phyloP scores from a whole-genome alignment of 2,888 invertebrate genomes.

The Ormyrus thymus region DNA sequence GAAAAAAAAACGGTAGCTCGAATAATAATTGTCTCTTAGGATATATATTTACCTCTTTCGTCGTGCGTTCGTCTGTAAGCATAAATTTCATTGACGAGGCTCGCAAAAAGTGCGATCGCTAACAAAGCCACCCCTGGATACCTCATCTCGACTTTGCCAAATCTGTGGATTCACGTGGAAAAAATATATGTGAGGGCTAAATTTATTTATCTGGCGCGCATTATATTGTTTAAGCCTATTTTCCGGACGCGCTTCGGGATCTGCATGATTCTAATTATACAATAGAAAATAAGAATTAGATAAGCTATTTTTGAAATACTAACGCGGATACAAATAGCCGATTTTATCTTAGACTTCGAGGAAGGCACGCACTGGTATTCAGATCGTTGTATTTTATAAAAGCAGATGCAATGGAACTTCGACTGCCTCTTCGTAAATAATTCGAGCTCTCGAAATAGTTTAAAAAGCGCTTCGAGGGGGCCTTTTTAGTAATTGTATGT shows the following conservation, averaged over 20 bases:
- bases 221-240: background rate
- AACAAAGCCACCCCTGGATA: conserved; percentile 13
- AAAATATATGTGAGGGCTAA: background rate
- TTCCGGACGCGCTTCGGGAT: background rate
- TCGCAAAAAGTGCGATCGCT: conserved; percentile 6
- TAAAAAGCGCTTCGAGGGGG: too few species aligned
- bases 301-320: conserved; percentile 44
- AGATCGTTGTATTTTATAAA: conserved; percentile 28
- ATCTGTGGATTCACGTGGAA: conserved; percentile 33
- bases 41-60: conserved; percentile 29
- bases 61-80: conserved; percentile 15
- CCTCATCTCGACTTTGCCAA: conserved; percentile 32
- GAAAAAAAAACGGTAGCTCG: too few species aligned
- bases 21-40: too few species aligned
- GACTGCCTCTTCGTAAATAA: too few species aligned
- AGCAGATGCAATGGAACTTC: background rate
- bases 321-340: conserved; percentile 23
- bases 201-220: background rate
- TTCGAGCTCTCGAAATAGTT: too few species aligned
- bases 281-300: conserved; percentile 8
- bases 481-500: too few species aligned
- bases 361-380: conserved; percentile 25
- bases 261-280: conserved; percentile 39
- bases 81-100: conserved; percentile 11
- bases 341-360: conserved; percentile 41